Base-by-base conservation (phyloP, 2,113 vertebrate species). In the Lonchura striata region DNA sequence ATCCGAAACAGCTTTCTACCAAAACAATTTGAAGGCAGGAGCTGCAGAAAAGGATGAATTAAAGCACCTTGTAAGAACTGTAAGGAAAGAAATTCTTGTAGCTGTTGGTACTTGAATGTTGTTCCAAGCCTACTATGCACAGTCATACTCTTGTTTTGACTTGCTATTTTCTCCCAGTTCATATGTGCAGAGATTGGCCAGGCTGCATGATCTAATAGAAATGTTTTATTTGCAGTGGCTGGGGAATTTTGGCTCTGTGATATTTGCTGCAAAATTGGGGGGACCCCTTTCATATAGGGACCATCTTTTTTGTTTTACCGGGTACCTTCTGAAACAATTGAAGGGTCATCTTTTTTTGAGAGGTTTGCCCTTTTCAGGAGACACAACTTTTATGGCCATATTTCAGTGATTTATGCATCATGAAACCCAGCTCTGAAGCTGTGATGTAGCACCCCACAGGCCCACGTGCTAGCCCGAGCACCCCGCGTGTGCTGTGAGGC, bases 391-490 rank as follows among this genome's bases (percentile, higher is more conserved):
- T 52, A 19, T 15, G 16, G 37, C 10, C 10, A 0, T 31, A 6
- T 81, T 66, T 86, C 77, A 59, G 60, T 53, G 68, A 75, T 63
- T 82, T 44, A 13, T 13, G 2, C 22, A 2, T 27, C 27, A 8
- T 0, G 24, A 17, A 53, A 46, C 10, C 39, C 33, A 84, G 64
- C 16, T 22, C 22, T 80, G 61, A 56, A 80, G 66, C 25, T n/a
- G 10, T 42, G 27, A n/a, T 49, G 49, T 74, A 15, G 10, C 13
- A 65, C 33, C 57, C 53, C 56, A 39, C 31, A 19, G 22, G 24
- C 27, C 28, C 31, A 1, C 0, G 1, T 9, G 59, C 19, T 4
- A 33, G 44, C 46, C 24, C 1, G 23, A 47, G 6, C 49, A 0
- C 8, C 11, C 42, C 14, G 5, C 3, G 3, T 8, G 39, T 17